These are phyloP conservation scores for Xiphias gladius DNA, from an alignment of 2,113 vertebrate species.

Conservation along the genomic window DNA sequence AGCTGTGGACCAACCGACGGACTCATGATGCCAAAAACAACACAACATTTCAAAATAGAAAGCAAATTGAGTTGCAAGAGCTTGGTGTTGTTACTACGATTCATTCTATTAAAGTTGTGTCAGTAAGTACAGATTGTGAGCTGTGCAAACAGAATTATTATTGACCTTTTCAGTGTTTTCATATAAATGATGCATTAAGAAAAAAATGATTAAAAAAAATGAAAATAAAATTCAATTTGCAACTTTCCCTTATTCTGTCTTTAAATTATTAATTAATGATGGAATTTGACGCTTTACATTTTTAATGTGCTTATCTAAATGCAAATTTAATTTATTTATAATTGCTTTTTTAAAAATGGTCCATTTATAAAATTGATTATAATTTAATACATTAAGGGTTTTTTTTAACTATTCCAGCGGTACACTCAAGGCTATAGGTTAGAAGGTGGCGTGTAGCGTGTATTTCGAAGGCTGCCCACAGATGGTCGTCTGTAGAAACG, in stretches of 20 bases:
- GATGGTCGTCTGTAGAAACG: background rate
- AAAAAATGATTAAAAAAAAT: background rate
- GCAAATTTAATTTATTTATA: constrained; percentile 27
- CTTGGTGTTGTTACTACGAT: too few relatives aligned
- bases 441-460: background rate
- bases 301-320: constrained; percentile 47
- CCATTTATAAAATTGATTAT: background rate
- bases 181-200: constrained; percentile 28
- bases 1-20: too few relatives aligned
- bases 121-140: too few relatives aligned
- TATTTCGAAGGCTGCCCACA: too few relatives aligned
- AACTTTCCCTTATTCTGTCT: background rate
- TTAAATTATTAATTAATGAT: constrained; percentile 14
- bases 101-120: too few relatives aligned
- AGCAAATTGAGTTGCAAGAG: too few relatives aligned
- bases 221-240: background rate
- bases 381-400: background rate
- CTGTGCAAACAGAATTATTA: background rate
- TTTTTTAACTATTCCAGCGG: background rate
- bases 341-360: background rate
- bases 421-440: background rate
- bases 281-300: constrained; percentile 17
- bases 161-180: background rate
- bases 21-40: too few relatives aligned
- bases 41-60: too few relatives aligned